A percentile compares a stretch with the other conserved stretches of the same genome.
These are phyloP conservation scores for Balaeniceps rex DNA, from an alignment of 2,113 vertebrate species.

Conservation along the genomic window DNA sequence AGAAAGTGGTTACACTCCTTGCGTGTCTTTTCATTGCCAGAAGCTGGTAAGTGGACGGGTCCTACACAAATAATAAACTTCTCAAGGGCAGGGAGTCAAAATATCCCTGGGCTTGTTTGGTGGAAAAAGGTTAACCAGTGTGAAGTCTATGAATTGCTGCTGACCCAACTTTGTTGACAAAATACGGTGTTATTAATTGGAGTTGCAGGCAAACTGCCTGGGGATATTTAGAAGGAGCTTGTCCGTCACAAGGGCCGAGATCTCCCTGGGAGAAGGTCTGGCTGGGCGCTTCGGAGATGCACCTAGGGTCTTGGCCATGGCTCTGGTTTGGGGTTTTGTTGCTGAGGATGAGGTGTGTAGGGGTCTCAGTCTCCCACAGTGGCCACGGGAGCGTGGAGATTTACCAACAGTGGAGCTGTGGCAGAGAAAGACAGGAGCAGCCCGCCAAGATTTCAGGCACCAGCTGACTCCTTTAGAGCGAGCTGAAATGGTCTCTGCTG, in stretches of 20 bases:
- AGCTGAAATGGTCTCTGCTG: background rate
- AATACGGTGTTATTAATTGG: background rate
- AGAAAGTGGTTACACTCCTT: background rate
- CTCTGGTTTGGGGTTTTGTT: background rate
- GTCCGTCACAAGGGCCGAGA: background rate
- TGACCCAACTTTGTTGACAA: constrained; percentile 1
- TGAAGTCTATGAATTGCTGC: background rate
- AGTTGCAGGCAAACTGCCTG: background rate
- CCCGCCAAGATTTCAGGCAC: background rate
- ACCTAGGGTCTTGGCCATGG: background rate
- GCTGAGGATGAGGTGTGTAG: background rate
- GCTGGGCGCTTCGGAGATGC: background rate
- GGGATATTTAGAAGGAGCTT: background rate
- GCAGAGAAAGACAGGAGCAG: background rate
- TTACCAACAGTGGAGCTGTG: background rate
- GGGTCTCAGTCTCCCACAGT: background rate
- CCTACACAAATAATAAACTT: constrained; percentile 47
- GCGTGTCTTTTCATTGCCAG: background rate
- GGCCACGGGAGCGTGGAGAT: accelerated
- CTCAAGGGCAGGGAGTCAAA: constrained; percentile 17
- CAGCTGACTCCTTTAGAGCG: background rate
- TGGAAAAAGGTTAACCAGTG: constrained; percentile 16
- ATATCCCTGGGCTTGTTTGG: constrained; percentile 7
- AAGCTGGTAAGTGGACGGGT: background rate
- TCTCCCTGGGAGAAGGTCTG: background rate